These are phyloP conservation scores for Aphelinus certus DNA, from an alignment of 1,140 invertebrate species.

Conservation along the genomic window DNA sequence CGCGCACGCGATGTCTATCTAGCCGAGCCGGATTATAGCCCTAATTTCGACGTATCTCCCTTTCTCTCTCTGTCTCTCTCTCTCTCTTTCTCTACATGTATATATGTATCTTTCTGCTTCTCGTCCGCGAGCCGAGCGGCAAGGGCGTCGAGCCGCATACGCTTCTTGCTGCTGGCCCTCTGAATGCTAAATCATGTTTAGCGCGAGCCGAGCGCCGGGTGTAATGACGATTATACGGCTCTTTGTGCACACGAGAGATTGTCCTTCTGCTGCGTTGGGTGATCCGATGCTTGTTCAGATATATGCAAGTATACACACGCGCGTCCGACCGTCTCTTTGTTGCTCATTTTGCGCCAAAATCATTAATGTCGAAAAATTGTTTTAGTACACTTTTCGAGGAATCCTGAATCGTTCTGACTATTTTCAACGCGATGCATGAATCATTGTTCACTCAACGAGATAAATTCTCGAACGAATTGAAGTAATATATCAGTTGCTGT, in stretches of 20 bases:
- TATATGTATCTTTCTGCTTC: neutral
- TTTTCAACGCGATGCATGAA: too few relatives aligned
- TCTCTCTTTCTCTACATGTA: neutral
- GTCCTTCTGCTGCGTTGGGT: neutral
- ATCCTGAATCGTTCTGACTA: too few relatives aligned
- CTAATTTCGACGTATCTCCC: conserved; percentile 56
- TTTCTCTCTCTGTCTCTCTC: conserved; percentile 28
- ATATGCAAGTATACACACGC: too few relatives aligned
- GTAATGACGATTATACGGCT: conserved; percentile 12
- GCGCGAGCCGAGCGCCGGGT: neutral
- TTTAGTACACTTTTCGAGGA: too few relatives aligned
- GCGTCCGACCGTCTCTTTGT: too few relatives aligned
- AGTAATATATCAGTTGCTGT: too few relatives aligned
- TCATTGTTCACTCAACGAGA: too few relatives aligned
- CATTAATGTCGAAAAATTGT: too few relatives aligned
- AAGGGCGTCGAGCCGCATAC: conserved; percentile 20
- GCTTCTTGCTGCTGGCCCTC: neutral
- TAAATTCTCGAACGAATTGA: too few relatives aligned
- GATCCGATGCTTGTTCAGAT: too few relatives aligned
- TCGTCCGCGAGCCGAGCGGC: neutral
- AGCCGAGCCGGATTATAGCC: conserved; percentile 61
- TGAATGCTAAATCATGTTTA: conserved; percentile 38
- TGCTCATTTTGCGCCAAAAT: too few relatives aligned
- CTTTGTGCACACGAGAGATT: neutral
- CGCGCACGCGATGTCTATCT: conserved; percentile 51